Evolutionary conservation across 2,888 invertebrate species (phyloP), one percentile per base, ranked within the genome.

Genomic region (Zaprionus lineosus): DNA sequence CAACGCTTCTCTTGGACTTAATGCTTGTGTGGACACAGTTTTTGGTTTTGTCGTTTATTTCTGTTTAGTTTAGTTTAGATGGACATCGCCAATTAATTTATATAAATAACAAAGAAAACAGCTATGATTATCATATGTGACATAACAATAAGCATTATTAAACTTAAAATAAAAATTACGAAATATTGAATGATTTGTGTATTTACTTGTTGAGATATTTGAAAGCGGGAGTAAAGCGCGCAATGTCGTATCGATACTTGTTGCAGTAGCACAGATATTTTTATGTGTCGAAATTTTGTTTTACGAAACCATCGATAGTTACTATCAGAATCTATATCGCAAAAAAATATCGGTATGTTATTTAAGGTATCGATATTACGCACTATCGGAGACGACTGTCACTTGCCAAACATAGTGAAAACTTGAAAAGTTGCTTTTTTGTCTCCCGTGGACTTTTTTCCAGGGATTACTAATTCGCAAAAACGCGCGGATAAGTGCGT

Each of bases 381-480:
- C 41, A 37, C 29, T 53, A 61, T 61, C 61, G 47, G 29, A 21
- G 33, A 56, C 55, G 62, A 68, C 50, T 55, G 67, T 59, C 68
- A 65, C 72, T 70, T 52, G 51, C 70, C 67, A 70, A 70, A 70
- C 72, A 70, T 59, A 66, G 72, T 84, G 79, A 84, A 84, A 85
- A 84, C 84, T 83, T 74, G 84, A 78, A 79, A 79, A 68, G 74
- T 76, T 74, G 66, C 58, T 53, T 60, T 68, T 76, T 67, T 76
- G 77, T 76, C 77, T 73, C 73, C 78, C 79, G 76, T 81, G 71
- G 81, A 81, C 62, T 81, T 77, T 76, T 81, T 76, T 74, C 77
- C 77, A 66, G 83, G 83, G 76, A 83, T 75, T 79, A 75, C 58
- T 75, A 83, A 78, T 75, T 67, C 73, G 75, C 62, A 68, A 65